Conservation (phyloP, 2,888 invertebrate species). For the Nysson spinosus region DNA sequence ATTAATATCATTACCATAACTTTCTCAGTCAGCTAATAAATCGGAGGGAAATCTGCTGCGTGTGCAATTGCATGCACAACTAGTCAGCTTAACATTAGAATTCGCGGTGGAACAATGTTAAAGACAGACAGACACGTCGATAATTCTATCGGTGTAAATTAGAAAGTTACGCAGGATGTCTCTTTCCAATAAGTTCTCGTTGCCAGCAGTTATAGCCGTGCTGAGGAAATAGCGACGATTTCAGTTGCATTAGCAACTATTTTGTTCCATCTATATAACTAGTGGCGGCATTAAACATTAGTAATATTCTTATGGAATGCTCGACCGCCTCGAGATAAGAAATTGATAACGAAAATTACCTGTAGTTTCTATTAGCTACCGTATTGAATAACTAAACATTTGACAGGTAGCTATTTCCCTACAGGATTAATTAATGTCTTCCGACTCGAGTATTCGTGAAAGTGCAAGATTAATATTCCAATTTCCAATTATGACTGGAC, state of each 20-base stretch:
- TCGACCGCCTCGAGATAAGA: too few species aligned
- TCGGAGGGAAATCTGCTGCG: background rate
- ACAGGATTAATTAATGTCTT: too few species aligned
- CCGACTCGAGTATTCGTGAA: too few species aligned
- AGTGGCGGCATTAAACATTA: too few species aligned
- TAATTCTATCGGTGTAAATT: conserved; percentile 18
- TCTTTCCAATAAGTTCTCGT: conserved; percentile 14
- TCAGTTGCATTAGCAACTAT: conserved; percentile 25
- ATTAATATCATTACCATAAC: background rate
- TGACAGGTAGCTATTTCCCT: too few species aligned
- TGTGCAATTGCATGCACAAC: background rate
- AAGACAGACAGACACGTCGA: conserved; percentile 14
- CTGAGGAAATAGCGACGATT: background rate
- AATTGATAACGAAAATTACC: too few species aligned
- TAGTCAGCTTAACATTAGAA: background rate
- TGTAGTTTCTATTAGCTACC: too few species aligned
- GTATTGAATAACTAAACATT: too few species aligned
- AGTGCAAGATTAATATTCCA: too few species aligned
- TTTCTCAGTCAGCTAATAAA: conserved; percentile 2
- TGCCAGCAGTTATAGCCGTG: conserved; percentile 23
- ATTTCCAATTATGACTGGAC: too few species aligned
- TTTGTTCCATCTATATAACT: too few species aligned
- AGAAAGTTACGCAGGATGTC: conserved; percentile 31
- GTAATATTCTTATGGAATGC: too few species aligned
- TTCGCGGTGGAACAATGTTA: background rate